A percentile compares a stretch with the other conserved stretches of the same genome.
These are phyloP conservation scores for Lerista edwardsae DNA, from an alignment of 2,797 vertebrate species.

Conservation along the genomic window DNA sequence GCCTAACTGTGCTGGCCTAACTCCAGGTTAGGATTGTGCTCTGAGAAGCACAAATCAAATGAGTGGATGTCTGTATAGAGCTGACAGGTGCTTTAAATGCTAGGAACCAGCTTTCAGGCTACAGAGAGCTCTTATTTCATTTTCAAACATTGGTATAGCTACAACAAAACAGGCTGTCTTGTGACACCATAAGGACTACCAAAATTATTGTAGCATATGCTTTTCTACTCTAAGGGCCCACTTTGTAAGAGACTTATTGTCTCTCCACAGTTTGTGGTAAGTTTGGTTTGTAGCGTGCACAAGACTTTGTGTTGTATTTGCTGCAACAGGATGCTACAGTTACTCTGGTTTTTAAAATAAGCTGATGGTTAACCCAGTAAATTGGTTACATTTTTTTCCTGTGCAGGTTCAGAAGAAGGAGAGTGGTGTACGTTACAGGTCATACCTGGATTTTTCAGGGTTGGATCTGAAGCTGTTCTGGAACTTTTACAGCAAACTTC, in stretches of 20 bases:
- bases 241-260: background rate
- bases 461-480: slow-evolving; percentile 91
- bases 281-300: background rate
- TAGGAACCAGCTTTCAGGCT: background rate
- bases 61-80: background rate
- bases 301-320: background rate
- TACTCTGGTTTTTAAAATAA: background rate
- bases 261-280: too few species aligned
- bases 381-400: slow-evolving; percentile 45
- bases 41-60: too few species aligned
- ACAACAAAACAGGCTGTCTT: background rate
- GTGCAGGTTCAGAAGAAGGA: slow-evolving; percentile 85
- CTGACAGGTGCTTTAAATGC: background rate
- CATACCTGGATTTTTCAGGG: slow-evolving; percentile 89
- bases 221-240: background rate
- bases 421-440: slow-evolving; percentile 88
- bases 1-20: too few species aligned
- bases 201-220: background rate
- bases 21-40: too few species aligned
- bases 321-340: too few species aligned
- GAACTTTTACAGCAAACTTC: slow-evolving; percentile 94
- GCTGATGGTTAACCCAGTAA: background rate
- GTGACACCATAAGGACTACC: background rate
- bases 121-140: background rate
- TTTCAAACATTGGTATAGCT: background rate